Conservation (phyloP, 2,888 invertebrate genomes). For the Silvanus unidentatus region DNA sequence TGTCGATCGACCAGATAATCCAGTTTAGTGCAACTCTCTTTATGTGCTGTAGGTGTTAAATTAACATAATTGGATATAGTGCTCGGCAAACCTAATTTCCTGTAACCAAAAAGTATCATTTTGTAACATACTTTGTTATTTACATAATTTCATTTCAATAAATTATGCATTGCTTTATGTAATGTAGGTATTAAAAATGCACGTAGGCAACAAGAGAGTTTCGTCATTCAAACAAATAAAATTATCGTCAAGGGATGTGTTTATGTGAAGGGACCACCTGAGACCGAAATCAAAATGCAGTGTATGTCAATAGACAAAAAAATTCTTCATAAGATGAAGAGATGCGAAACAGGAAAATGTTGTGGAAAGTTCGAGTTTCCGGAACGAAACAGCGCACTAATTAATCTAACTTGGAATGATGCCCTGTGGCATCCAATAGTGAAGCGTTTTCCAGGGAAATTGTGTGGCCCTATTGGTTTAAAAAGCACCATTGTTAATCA, state of each 20-base stretch:
- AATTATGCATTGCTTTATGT: too few relatives aligned
- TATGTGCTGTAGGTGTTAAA: conserved; percentile 47
- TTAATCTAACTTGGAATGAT: conserved; percentile 37
- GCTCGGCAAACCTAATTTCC: conserved; percentile 43
- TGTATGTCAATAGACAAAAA: conserved; percentile 20
- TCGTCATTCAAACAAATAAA: conserved; percentile 33
- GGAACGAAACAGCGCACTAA: conserved; percentile 31
- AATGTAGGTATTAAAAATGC: too few relatives aligned
- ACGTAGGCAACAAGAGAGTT: too few relatives aligned
- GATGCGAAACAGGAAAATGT: background rate
- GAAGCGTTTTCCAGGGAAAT: conserved; percentile 36
- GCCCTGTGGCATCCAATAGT: conserved; percentile 40
- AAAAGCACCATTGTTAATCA: conserved; percentile 40
- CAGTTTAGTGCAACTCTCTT: conserved; percentile 63
- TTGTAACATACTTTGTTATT: too few relatives aligned
- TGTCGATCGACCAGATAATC: conserved; percentile 67
- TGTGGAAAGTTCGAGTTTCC: too few relatives aligned
- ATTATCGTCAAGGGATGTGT: conserved; percentile 37
- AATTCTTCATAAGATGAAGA: background rate
- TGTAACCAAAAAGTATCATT: conserved; percentile 39
- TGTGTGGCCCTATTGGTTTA: conserved; percentile 41
- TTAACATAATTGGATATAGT: conserved; percentile 40
- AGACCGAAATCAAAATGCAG: conserved; percentile 37
- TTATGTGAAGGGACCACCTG: conserved; percentile 39
- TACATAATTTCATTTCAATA: conserved; percentile 7